Evolutionary conservation across 2,797 vertebrate species (phyloP), one percentile per base, ranked within the genome.

Genomic region (Balearica regulorum): DNA sequence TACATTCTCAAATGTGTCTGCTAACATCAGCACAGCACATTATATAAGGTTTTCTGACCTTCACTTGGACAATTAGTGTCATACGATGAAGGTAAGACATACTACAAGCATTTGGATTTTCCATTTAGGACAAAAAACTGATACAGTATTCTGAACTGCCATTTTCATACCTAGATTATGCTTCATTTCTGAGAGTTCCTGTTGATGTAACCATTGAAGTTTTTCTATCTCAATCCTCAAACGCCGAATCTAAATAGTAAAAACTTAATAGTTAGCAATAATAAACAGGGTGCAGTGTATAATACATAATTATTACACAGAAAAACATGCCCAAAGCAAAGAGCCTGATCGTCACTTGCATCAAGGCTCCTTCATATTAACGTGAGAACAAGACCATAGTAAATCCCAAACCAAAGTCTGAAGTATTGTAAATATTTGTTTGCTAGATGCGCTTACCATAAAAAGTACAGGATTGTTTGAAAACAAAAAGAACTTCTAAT

Each of bases 151-250:
- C 78, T 60, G 62, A 54, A 70, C 25, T 89, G 57, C 35, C 49
- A 44, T 69, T 94, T 94, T 80, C 93, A 83, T 97, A 99, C 99
- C 99, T 51, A 99, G 94, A 93, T 99, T 99, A 97, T 99, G 99
- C 93, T 99, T 99, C 99, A 99, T 99, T 97, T 99, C 99, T 0
- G 99, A 99, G 48, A 99, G 97, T 83, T 99, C 99, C 88, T 99
- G 99, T 86, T 99, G 99, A 97, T 99, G 99, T 64, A 99, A 96
- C 99, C 99, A 99, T 87, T 99, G 99, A 29, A 99, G 98, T 60
- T 99, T 99, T 97, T 99, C 99, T 29, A 99, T 99, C 97, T 99
- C 99, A 72, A 99, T 99, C 96, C 99, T 98, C 97, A 99, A 98
- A 95, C 99, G 98, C 44, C 99, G 98, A 89, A 99, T 99, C 99